phyloP scores from a whole-genome alignment of 2,113 vertebrate species.

The Cisticola juncidis region DNA sequence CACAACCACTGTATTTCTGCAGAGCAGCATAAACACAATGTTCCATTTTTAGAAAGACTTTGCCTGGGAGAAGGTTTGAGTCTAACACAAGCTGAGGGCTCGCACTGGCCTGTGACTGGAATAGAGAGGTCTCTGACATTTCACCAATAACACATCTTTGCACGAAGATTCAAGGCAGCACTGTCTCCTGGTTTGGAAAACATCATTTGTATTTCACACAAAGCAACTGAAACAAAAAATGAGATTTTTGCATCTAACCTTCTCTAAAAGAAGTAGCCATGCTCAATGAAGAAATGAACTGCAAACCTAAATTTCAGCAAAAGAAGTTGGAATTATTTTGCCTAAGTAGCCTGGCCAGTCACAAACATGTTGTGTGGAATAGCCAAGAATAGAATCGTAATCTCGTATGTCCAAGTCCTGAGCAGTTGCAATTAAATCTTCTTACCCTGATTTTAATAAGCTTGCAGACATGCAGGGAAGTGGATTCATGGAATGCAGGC shows the following conservation, averaged over 20 bases:
- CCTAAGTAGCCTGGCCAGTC: not conserved
- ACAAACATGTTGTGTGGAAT: not conserved
- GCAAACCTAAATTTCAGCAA: not conserved
- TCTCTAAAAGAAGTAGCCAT: not conserved
- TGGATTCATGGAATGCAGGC: not conserved
- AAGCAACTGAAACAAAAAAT: not conserved
- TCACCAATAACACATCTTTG: not conserved
- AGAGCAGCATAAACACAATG: not conserved
- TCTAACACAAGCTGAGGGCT: conserved; percentile 47
- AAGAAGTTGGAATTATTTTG: not conserved
- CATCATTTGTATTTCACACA: not conserved
- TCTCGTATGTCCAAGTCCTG: not conserved
- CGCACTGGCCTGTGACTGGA: not conserved
- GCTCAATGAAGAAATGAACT: not conserved
- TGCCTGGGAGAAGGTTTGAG: conserved; percentile 61
- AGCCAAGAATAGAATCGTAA: conserved; percentile 54
- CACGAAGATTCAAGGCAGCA: not conserved
- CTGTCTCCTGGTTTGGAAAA: not conserved
- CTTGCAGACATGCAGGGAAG: not conserved
- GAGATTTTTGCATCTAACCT: not conserved
- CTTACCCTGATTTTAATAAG: conserved; percentile 33
- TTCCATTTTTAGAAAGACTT: conserved; percentile 53
- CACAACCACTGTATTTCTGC: not conserved
- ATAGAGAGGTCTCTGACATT: not conserved
- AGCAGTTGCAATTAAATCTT: conserved; percentile 50